Evolutionary conservation across 1,140 invertebrate genomes (phyloP).

Genomic region (Lamellibrachia luymesi): DNA sequence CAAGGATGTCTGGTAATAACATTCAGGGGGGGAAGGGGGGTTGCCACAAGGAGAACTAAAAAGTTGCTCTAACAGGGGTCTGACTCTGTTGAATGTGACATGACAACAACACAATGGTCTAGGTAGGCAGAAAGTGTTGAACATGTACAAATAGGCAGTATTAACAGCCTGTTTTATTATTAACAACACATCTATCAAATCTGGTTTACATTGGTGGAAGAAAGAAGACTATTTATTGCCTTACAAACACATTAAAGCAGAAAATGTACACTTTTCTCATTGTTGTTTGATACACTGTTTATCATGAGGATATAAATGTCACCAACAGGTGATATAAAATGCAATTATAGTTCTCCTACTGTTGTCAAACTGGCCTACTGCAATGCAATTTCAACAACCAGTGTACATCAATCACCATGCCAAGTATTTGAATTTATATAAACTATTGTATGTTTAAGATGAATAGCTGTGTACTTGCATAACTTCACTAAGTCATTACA

Average conservation of each 20-base stretch:
- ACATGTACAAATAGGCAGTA: background rate
- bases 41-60: background rate
- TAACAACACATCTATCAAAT: background rate
- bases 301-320: background rate
- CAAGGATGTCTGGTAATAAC: background rate
- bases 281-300: background rate
- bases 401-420: background rate
- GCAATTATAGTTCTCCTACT: background rate
- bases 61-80: background rate
- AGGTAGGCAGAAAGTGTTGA: background rate
- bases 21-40: background rate
- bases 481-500: background rate
- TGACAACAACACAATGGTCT: background rate
- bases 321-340: background rate
- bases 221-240: background rate
- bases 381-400: background rate
- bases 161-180: background rate
- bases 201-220: background rate
- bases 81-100: background rate
- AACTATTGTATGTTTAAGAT: background rate
- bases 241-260: conserved; percentile 19
- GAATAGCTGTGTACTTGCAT: background rate
- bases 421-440: background rate
- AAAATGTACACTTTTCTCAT: background rate
- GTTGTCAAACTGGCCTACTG: too few relatives aligned